phyloP scores from a whole-genome alignment of 2,113 vertebrate species.

The Heptranchias perlo region DNA sequence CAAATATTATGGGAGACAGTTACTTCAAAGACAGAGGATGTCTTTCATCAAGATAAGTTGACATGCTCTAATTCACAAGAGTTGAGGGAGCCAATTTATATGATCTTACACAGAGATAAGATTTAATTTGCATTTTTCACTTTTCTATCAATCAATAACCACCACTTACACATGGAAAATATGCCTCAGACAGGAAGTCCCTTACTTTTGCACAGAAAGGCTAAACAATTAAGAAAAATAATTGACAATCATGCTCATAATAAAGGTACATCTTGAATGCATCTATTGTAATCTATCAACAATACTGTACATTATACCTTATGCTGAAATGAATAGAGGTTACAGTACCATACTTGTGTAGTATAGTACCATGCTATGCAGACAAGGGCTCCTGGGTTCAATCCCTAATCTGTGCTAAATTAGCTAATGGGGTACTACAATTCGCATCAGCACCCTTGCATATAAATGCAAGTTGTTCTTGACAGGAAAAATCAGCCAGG shows the following conservation, averaged over 20 bases:
- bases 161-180: background rate
- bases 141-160: slow-evolving; percentile 10
- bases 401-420: background rate
- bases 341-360: background rate
- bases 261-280: background rate
- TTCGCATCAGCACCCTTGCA: background rate
- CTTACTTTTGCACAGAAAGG: background rate
- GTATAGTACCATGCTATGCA: background rate
- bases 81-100: background rate
- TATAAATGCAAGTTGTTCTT: background rate
- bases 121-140: slow-evolving; percentile 33
- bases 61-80: slow-evolving; percentile 21
- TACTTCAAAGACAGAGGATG: slow-evolving; percentile 18
- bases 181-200: background rate
- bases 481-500: background rate
- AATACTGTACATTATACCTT: background rate
- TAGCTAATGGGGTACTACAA: background rate
- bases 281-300: background rate
- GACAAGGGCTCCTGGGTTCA: background rate
- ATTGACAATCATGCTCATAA: background rate
- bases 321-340: background rate
- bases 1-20: slow-evolving; percentile 22
- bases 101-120: background rate
- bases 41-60: slow-evolving; percentile 29
- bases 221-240: background rate